phyloP scores from a whole-genome alignment of 1,140 invertebrate genomes.

The Chrysoperla carnea region DNA sequence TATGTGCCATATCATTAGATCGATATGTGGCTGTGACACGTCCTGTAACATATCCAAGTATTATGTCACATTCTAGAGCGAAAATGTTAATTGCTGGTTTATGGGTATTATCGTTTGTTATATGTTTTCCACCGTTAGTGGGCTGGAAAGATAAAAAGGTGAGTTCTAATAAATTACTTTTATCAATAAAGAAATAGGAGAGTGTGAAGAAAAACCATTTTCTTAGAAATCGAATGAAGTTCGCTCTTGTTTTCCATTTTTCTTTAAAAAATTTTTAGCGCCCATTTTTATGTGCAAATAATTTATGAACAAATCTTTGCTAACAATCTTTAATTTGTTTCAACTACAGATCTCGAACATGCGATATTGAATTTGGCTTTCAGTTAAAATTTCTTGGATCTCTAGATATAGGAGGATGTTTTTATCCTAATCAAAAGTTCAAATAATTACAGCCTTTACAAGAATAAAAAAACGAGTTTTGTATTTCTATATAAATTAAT shows the following conservation, averaged over 20 bases:
- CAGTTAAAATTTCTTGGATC: too few species aligned
- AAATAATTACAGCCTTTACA: too few species aligned
- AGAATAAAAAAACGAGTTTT: too few species aligned
- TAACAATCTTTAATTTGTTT: too few species aligned
- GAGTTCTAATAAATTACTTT: slow-evolving; percentile 6
- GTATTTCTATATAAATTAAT: too few species aligned
- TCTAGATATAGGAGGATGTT: too few species aligned
- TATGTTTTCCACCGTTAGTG: slow-evolving; percentile 90
- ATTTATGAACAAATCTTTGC: too few species aligned
- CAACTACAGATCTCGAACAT: too few species aligned
- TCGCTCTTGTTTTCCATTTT: not conserved
- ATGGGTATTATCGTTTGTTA: slow-evolving; percentile 90
- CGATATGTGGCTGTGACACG: slow-evolving; percentile 89
- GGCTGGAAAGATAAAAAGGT: slow-evolving; percentile 80
- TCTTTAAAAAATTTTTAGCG: not conserved
- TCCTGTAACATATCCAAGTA: slow-evolving; percentile 81
- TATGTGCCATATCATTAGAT: slow-evolving; percentile 82
- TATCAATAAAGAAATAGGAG: not conserved
- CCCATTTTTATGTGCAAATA: too few species aligned
- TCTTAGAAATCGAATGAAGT: not conserved
- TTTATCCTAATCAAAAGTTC: too few species aligned
- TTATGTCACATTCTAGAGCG: slow-evolving; percentile 78
- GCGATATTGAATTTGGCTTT: too few species aligned
- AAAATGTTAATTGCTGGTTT: slow-evolving; percentile 76
- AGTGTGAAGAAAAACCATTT: not conserved